These are phyloP conservation scores for Drosophila dunni DNA, from an alignment of 1,140 invertebrate species.

Conservation along the genomic window DNA sequence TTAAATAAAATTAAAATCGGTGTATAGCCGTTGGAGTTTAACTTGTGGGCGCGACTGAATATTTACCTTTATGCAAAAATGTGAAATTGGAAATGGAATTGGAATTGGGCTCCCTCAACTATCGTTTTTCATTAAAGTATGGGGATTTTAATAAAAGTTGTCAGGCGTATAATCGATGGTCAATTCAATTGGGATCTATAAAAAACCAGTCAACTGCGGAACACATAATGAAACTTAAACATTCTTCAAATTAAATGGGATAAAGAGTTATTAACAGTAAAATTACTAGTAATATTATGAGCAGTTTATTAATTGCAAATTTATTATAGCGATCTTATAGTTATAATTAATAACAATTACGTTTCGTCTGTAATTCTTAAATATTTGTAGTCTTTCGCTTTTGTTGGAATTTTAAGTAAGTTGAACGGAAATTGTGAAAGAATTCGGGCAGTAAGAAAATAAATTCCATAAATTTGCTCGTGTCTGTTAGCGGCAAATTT, in stretches of 20 bases:
- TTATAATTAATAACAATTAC: not conserved
- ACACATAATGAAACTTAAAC: conserved; percentile 6
- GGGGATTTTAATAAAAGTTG: conserved; percentile 60
- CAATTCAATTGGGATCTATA: conserved; percentile 20
- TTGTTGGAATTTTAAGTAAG: conserved; percentile 36
- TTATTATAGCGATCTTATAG: conserved; percentile 1
- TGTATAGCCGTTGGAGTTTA: conserved; percentile 40
- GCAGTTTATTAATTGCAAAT: not conserved
- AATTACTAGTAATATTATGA: not conserved
- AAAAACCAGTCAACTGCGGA: conserved; percentile 1
- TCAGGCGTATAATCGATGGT: conserved; percentile 34
- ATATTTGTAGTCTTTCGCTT: conserved; percentile 9
- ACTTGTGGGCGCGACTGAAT: conserved; percentile 64
- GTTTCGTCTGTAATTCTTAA: conserved; percentile 2
- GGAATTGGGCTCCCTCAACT: conserved; percentile 19
- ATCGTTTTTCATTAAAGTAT: conserved; percentile 64
- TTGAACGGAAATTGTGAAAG: conserved; percentile 6
- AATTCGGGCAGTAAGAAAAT: conserved; percentile 34
- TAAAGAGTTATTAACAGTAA: not conserved
- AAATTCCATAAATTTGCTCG: conserved; percentile 41
- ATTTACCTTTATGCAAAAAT: conserved; percentile 67
- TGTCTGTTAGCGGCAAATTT: conserved; percentile 39
- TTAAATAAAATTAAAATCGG: conserved; percentile 72
- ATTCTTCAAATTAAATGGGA: not conserved
- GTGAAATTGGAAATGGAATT: conserved; percentile 37